phyloP scores from a whole-genome alignment of 2,888 invertebrate species.

The Torymus tubicola region DNA sequence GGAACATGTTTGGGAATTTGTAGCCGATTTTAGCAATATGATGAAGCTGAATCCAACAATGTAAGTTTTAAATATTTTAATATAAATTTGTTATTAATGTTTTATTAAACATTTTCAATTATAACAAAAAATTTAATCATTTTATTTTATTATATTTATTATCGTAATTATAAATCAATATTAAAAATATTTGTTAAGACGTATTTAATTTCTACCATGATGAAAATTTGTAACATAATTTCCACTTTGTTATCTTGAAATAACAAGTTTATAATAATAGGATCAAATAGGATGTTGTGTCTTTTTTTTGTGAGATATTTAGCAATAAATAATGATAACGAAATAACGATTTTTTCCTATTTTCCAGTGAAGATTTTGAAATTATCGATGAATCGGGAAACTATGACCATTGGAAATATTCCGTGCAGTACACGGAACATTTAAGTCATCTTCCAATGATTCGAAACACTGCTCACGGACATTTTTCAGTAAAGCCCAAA shows the following conservation, averaged over 20 bases:
- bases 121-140: too few species aligned
- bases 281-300: too few species aligned
- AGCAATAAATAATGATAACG: constrained; percentile 18
- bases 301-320: not conserved
- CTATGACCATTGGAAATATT: constrained; percentile 84
- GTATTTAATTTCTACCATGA: too few species aligned
- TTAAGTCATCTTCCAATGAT: constrained; percentile 82
- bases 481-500: constrained; percentile 79
- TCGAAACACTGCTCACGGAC: constrained; percentile 79
- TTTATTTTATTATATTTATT: too few species aligned
- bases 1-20: constrained; percentile 83
- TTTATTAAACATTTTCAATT: not conserved
- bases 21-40: constrained; percentile 87
- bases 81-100: constrained; percentile 15
- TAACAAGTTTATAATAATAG: too few species aligned
- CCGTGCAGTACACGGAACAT: constrained; percentile 81
- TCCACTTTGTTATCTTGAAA: too few species aligned
- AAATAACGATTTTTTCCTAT: not conserved
- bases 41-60: constrained; percentile 84
- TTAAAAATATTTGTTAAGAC: too few species aligned
- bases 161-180: too few species aligned
- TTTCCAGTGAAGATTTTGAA: constrained; percentile 80
- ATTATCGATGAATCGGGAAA: constrained; percentile 82
- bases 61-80: constrained; percentile 77
- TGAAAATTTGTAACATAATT: too few species aligned